These are phyloP conservation scores for Struthidea cinerea DNA, from an alignment of 2,113 vertebrate genomes.

Conservation along the genomic window DNA sequence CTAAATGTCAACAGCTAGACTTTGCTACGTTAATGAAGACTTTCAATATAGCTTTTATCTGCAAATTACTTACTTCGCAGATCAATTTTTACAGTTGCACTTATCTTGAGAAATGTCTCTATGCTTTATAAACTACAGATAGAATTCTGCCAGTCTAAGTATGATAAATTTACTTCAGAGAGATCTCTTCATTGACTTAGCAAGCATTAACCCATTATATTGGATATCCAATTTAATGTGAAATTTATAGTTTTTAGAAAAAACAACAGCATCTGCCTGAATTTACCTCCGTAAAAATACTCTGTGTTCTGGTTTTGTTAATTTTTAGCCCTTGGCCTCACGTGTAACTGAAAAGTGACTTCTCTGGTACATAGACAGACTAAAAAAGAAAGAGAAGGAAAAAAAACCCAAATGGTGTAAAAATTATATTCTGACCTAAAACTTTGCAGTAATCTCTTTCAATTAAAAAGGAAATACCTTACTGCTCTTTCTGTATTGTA, in stretches of 20 bases:
- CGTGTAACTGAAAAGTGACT: background rate
- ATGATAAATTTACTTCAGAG: background rate
- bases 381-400: background rate
- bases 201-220: background rate
- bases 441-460: background rate
- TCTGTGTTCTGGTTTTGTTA: background rate
- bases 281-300: background rate
- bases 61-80: background rate
- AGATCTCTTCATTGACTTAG: background rate
- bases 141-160: background rate
- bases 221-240: background rate
- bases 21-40: background rate
- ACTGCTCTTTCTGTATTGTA: background rate
- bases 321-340: background rate
- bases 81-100: background rate
- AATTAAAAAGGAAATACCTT: background rate
- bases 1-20: background rate
- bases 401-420: accelerated
- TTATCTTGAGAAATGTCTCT: background rate
- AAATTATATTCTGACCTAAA: background rate
- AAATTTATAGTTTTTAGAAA: background rate
- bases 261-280: background rate
- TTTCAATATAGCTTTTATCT: background rate
- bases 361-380: background rate
- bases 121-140: background rate